phyloP scores from a whole-genome alignment of 2,888 invertebrate genomes.

The Oscheius myriophilus region DNA sequence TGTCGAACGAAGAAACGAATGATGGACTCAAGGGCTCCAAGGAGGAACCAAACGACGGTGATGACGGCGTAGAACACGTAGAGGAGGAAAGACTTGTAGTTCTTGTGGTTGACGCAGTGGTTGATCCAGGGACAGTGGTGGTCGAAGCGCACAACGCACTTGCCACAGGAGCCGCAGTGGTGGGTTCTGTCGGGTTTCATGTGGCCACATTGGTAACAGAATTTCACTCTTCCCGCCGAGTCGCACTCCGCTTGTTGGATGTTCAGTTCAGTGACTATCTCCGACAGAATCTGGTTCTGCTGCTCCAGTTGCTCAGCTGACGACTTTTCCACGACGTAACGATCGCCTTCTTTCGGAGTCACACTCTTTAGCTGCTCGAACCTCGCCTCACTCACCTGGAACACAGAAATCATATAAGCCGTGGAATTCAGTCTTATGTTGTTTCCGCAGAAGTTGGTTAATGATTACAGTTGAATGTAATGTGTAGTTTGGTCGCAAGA shows the following conservation, averaged over 20 bases:
- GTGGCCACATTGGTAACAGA: slow-evolving; percentile 59
- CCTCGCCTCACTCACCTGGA: slow-evolving; percentile 38
- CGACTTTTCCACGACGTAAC: slow-evolving; percentile 54
- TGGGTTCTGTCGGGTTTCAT: slow-evolving; percentile 61
- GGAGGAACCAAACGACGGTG: slow-evolving; percentile 40
- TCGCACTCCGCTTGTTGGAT: slow-evolving; percentile 46
- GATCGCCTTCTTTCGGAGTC: slow-evolving; percentile 45
- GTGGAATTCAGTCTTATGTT: too few species aligned
- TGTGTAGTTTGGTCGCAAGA: too few species aligned
- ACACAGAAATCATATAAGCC: background rate
- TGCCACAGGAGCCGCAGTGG: slow-evolving; percentile 61
- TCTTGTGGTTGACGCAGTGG: slow-evolving; percentile 52
- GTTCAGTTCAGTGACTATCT: slow-evolving; percentile 34
- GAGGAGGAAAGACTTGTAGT: slow-evolving; percentile 63
- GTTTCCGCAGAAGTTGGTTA: too few species aligned
- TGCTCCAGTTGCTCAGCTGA: slow-evolving; percentile 37
- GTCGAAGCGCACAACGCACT: slow-evolving; percentile 58
- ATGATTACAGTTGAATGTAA: too few species aligned
- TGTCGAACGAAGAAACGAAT: slow-evolving; percentile 53
- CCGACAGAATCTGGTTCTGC: slow-evolving; percentile 44
- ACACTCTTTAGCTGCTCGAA: slow-evolving; percentile 47
- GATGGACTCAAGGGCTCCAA: slow-evolving; percentile 49
- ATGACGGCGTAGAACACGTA: slow-evolving; percentile 54
- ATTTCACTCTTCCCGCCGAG: slow-evolving; percentile 45
- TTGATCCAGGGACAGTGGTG: slow-evolving; percentile 65